phyloP scores from a whole-genome alignment of 2,797 vertebrate genomes.

The Hippopotamyrus pictus region DNA sequence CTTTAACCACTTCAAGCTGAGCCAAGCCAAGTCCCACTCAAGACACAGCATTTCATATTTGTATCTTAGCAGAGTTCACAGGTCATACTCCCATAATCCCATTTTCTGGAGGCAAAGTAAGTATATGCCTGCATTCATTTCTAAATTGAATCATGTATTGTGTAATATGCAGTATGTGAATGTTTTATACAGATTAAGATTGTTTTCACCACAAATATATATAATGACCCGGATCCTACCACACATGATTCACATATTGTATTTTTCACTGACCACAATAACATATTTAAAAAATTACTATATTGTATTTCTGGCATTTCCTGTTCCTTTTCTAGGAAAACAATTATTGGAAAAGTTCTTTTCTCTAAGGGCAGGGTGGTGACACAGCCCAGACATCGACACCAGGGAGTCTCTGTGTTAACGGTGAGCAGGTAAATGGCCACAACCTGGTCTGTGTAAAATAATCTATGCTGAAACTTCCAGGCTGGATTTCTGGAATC shows the following conservation, averaged over 20 bases:
- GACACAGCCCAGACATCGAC: neutral
- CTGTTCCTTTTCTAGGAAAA: conserved; percentile 8
- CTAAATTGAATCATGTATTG: neutral
- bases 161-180: neutral
- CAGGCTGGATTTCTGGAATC: neutral
- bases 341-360: neutral
- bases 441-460: neutral
- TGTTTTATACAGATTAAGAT: neutral
- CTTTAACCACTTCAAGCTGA: neutral
- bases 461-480: neutral
- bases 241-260: neutral
- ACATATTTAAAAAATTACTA: conserved; percentile 1
- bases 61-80: neutral
- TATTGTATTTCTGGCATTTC: conserved; percentile 12
- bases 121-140: neutral
- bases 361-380: neutral
- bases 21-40: neutral
- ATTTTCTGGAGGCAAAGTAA: neutral
- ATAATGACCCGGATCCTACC: neutral
- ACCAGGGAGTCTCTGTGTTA: neutral
- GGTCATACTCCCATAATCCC: neutral
- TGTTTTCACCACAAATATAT: neutral
- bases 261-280: conserved; percentile 10
- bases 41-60: neutral
- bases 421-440: neutral